Evolutionary conservation across 2,888 invertebrate species (phyloP).

Genomic region (Drosophila lutescens): DNA sequence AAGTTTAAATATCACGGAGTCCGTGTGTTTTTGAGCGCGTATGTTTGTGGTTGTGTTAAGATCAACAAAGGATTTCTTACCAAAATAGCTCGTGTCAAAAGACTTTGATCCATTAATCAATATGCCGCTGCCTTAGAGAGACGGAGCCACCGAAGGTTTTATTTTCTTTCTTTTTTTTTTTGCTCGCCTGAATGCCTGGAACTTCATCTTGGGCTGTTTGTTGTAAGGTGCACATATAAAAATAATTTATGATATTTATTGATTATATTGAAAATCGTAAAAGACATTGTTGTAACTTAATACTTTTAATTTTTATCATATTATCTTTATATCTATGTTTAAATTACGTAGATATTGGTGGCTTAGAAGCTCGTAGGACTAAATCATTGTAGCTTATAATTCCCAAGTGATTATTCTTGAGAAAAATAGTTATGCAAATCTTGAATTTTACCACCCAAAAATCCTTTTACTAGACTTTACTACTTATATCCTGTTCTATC

Average conservation of each 20-base stretch:
- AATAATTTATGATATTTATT: neutral
- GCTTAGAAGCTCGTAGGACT: no score
- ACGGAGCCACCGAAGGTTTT: slow-evolving; percentile 69
- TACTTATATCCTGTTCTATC: neutral
- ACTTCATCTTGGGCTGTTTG: slow-evolving; percentile 40
- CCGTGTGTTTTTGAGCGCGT: slow-evolving; percentile 40
- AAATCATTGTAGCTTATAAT: neutral
- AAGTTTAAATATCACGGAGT: slow-evolving; percentile 61
- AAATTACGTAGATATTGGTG: no score
- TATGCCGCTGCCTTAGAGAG: slow-evolving; percentile 73
- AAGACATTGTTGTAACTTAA: no score
- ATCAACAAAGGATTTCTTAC: slow-evolving; percentile 83
- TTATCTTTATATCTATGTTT: neutral
- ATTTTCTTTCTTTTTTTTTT: slow-evolving; percentile 24
- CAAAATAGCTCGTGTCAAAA: slow-evolving; percentile 84
- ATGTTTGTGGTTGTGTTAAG: slow-evolving; percentile 74
- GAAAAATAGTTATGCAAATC: no score
- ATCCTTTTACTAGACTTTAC: no score
- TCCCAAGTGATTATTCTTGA: neutral
- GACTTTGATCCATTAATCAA: slow-evolving; percentile 85
- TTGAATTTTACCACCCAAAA: no score
- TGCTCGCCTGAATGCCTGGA: slow-evolving; percentile 18
- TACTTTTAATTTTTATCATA: neutral
- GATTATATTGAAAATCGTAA: no score
- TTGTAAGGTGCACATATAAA: slow-evolving; percentile 56